Conservation (phyloP, 2,113 vertebrate species). For the Elephas maximus region DNA sequence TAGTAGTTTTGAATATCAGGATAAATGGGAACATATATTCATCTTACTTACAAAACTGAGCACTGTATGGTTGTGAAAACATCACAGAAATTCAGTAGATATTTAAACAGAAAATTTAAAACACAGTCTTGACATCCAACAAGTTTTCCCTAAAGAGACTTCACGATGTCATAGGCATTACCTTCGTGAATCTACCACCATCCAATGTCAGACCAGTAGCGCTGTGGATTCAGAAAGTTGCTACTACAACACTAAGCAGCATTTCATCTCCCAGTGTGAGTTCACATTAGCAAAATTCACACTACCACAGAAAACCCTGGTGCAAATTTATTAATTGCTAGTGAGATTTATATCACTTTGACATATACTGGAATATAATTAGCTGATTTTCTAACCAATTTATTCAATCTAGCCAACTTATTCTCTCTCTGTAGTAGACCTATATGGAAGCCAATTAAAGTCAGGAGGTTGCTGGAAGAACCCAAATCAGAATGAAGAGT, state of each 20-base stretch:
- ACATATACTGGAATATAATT: not conserved
- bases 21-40: not conserved
- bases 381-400: not conserved
- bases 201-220: not conserved
- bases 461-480: not conserved
- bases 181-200: not conserved
- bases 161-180: not conserved
- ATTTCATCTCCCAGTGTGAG: not conserved
- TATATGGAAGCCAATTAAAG: not conserved
- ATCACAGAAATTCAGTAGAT: conserved; percentile 33
- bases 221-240: not conserved
- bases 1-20: conserved; percentile 15
- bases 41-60: conserved; percentile 12
- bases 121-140: not conserved
- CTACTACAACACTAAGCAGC: not conserved
- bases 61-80: not conserved
- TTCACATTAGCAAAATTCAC: not conserved
- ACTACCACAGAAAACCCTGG: not conserved
- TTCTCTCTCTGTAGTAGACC: not conserved
- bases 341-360: not conserved
- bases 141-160: conserved; percentile 2
- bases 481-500: not conserved
- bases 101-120: not conserved
- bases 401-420: not conserved
- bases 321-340: not conserved